Evolutionary conservation across 2,797 vertebrate species (phyloP).

Genomic region (Aeoliscus strigatus): DNA sequence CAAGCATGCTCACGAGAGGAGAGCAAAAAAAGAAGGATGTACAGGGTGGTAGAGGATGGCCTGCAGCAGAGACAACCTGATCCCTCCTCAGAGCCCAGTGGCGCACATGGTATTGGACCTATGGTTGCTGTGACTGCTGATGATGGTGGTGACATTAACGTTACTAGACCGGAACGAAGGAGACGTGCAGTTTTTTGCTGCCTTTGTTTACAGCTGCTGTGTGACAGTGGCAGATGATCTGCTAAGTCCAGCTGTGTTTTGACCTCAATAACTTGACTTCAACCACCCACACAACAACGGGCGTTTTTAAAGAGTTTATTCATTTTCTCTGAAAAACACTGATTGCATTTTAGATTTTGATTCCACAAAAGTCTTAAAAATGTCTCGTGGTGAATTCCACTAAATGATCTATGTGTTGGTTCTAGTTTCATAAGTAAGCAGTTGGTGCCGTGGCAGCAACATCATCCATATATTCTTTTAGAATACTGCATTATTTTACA

Average conservation of each 20-base stretch:
- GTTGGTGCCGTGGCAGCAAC: no score
- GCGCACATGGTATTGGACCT: conserved; percentile 45
- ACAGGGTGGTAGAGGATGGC: conserved; percentile 31
- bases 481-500: no score
- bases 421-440: no score
- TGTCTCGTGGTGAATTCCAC: no score
- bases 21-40: conserved; percentile 65
- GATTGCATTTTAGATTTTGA: conserved; percentile 7
- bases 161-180: no score
- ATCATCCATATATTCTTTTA: no score
- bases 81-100: conserved; percentile 24
- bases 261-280: conserved; percentile 53
- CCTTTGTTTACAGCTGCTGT: conserved; percentile 39
- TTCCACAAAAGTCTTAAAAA: neutral
- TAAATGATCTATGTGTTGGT: no score
- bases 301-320: conserved; percentile 15
- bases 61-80: conserved; percentile 28
- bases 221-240: conserved; percentile 22
- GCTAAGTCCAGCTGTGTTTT: conserved; percentile 52
- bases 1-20: conserved; percentile 51
- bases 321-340: conserved; percentile 4
- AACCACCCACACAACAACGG: neutral
- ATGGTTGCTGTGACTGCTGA: neutral
- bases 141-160: no score
- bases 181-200: no score